Conservation (phyloP, 2,888 invertebrate genomes). For the Acleris cristana region DNA sequence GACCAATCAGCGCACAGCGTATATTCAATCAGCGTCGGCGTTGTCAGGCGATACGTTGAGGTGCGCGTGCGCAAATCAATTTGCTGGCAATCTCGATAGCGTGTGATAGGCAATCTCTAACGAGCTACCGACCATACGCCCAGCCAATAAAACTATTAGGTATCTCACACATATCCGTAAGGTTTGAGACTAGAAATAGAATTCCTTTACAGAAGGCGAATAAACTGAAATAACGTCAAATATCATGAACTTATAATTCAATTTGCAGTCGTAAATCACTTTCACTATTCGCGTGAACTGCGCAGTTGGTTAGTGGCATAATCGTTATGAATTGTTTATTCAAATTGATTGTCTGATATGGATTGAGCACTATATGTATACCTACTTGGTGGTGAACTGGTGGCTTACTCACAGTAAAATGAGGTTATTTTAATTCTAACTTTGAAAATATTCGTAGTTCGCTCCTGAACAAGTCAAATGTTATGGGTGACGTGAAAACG, state of each 20-base stretch:
- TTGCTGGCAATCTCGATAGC: constrained; percentile 41
- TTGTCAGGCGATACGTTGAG: constrained; percentile 61
- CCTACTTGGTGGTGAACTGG: too few species aligned
- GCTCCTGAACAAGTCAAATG: constrained; percentile 23
- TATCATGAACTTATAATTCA: constrained; percentile 21
- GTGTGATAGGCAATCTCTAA: constrained; percentile 42
- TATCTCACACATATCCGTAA: not conserved
- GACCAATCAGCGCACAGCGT: constrained; percentile 40
- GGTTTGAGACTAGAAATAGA: not conserved
- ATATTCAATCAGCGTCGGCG: constrained; percentile 60
- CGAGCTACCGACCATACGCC: constrained; percentile 36
- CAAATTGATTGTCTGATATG: constrained; percentile 30
- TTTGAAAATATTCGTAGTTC: too few species aligned
- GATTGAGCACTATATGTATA: not conserved
- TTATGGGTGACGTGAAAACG: constrained; percentile 26
- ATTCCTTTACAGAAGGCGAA: not conserved
- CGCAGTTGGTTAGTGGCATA: constrained; percentile 59
- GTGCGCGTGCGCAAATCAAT: constrained; percentile 63
- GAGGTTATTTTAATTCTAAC: too few species aligned
- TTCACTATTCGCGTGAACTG: constrained; percentile 80
- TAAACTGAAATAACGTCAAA: not conserved
- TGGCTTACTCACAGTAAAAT: too few species aligned
- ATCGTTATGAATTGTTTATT: constrained; percentile 54
- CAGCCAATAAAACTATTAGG: constrained; percentile 3
- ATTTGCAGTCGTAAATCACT: constrained; percentile 62